These are phyloP conservation scores for Amphibalanus amphitrite DNA, from an alignment of 1,140 invertebrate genomes.

Conservation along the genomic window DNA sequence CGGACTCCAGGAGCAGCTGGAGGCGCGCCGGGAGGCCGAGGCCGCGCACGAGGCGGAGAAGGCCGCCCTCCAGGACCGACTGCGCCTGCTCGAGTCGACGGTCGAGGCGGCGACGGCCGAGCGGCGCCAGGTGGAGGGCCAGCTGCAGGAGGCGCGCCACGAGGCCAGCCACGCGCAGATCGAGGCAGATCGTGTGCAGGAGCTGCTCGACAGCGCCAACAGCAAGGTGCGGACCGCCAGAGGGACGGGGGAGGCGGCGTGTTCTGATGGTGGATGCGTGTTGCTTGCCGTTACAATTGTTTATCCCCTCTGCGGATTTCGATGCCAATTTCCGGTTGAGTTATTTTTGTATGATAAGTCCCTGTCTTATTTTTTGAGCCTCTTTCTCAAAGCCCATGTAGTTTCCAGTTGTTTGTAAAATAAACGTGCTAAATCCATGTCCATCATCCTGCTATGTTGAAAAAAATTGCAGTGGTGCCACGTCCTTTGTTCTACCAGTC, in stretches of 20 bases:
- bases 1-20: conserved; percentile 48
- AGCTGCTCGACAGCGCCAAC: conserved; percentile 59
- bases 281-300: too few species aligned
- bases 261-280: too few species aligned
- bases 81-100: conserved; percentile 41
- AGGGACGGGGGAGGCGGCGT: background rate
- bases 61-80: background rate
- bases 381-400: too few species aligned
- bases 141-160: conserved; percentile 42
- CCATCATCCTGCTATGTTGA: too few species aligned
- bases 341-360: too few species aligned
- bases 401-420: too few species aligned
- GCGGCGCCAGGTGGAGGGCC: conserved; percentile 47
- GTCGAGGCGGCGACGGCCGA: conserved; percentile 50
- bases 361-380: too few species aligned
- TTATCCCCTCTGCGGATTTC: too few species aligned
- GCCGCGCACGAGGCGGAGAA: conserved; percentile 7
- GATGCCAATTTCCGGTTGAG: too few species aligned
- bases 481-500: too few species aligned
- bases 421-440: too few species aligned
- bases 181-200: conserved; percentile 54
- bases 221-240: conserved; percentile 25
- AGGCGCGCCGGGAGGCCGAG: conserved; percentile 31
- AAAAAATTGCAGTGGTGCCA: too few species aligned
- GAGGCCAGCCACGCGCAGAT: conserved; percentile 45